These are phyloP conservation scores for Hassar affinis DNA, from an alignment of 2,113 vertebrate species.

Conservation along the genomic window DNA sequence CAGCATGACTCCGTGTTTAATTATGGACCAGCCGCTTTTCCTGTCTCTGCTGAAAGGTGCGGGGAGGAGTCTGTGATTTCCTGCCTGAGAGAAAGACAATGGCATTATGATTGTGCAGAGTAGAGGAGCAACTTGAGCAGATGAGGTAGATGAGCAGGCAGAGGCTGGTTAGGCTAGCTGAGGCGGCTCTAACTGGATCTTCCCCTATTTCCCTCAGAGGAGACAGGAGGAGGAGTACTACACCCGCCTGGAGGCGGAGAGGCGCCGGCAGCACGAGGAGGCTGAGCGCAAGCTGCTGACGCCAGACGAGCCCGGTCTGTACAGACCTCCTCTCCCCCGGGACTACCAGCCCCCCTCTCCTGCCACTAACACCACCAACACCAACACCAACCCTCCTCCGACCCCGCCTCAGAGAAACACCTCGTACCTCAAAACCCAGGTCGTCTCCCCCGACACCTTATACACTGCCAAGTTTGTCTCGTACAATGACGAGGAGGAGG, in stretches of 20 bases:
- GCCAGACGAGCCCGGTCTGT: slow-evolving; percentile 92
- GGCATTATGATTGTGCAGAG: not conserved
- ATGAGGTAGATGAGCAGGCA: slow-evolving; percentile 13
- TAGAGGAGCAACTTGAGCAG: not conserved
- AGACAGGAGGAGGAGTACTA: slow-evolving; percentile 98
- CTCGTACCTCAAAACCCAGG: slow-evolving; percentile 99
- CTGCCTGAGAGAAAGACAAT: not conserved
- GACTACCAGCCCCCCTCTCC: slow-evolving; percentile 86
- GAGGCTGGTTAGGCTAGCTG: slow-evolving; percentile 16
- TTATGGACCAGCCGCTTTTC: not conserved
- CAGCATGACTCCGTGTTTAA: not conserved
- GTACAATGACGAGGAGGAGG: slow-evolving; percentile 84
- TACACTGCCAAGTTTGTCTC: slow-evolving; percentile 98
- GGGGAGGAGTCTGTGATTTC: not conserved
- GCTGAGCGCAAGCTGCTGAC: slow-evolving; percentile 90
- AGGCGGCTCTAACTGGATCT: slow-evolving; percentile 70
- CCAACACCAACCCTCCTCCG: slow-evolving; percentile 77
- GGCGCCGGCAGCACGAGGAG: slow-evolving; percentile 94
- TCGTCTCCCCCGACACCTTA: slow-evolving; percentile 93
- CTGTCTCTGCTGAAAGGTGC: not conserved
- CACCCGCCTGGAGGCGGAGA: slow-evolving; percentile 91
- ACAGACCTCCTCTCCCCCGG: slow-evolving; percentile 92
- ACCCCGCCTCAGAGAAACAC: slow-evolving; percentile 96
- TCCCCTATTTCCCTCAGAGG: slow-evolving; percentile 80
- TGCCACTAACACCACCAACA: slow-evolving; percentile 60